phyloP scores from a whole-genome alignment of 2,888 invertebrate species.

The Lepidocyrtinus sp. region DNA sequence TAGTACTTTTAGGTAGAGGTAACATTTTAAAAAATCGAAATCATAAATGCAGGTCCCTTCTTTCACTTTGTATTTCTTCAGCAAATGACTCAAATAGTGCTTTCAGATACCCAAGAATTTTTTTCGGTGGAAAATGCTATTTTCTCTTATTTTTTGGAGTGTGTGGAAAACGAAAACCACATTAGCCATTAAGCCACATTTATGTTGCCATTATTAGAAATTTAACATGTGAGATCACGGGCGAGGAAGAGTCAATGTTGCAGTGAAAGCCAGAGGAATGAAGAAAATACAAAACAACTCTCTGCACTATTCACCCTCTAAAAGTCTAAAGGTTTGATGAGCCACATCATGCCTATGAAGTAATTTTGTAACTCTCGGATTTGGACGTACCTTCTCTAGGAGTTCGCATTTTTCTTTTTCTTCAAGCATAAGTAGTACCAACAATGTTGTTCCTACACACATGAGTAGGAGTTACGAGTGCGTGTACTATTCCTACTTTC shows the following conservation, averaged over 20 bases:
- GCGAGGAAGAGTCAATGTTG: not conserved
- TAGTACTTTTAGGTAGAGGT: too few species aligned
- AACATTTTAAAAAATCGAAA: too few species aligned
- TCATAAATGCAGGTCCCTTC: not conserved
- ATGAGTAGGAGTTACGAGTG: too few species aligned
- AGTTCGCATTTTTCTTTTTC: too few species aligned
- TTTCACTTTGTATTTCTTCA: not conserved
- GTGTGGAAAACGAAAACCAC: not conserved
- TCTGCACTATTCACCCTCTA: not conserved
- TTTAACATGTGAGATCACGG: not conserved
- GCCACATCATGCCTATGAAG: conserved; percentile 29
- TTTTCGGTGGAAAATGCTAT: too few species aligned
- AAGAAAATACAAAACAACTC: not conserved
- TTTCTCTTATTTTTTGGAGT: too few species aligned
- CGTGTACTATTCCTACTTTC: too few species aligned
- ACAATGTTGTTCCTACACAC: too few species aligned
- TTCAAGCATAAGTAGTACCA: too few species aligned
- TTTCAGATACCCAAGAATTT: not conserved
- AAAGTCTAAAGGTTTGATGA: conserved; percentile 21
- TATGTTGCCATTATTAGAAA: not conserved
- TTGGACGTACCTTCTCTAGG: too few species aligned
- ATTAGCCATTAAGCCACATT: not conserved
- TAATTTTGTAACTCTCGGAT: too few species aligned
- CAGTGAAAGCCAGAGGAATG: not conserved
- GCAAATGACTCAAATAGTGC: not conserved